Base-by-base conservation (phyloP, 2,888 invertebrate species). In the Eilema griseolum region DNA sequence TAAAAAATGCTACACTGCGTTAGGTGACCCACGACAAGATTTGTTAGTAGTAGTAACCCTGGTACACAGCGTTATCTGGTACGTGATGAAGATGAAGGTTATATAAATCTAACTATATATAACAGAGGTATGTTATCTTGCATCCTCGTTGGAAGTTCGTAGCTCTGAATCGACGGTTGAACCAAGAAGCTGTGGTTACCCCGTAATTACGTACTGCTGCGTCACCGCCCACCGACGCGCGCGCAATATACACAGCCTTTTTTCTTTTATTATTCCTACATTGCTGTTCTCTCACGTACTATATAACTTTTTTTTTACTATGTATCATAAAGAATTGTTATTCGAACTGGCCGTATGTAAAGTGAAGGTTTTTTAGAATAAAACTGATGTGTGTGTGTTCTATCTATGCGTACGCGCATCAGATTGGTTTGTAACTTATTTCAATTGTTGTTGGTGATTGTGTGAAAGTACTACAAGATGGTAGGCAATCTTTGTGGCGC, bases 161-260 rank as follows among this genome's bases (percentile, higher is more conserved):
- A 71, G 66, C 70, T 52, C 61, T 37, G 56, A 59, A 16, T 41
- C 41, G 67, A 24, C 65, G 56, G 86, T 68, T 83, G 82, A 37
- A 64, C 65, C 78, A 82, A 82, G 81, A 74, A 81, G 83, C 83
- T 57, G 68, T 59, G 64, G 79, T 83, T 88, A 89, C 89, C 91
- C 93, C 87, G 82, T 90, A 92, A 93, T 93, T 93, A 93, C 31
- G 66, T 83, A 85, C 90, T 87, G 83, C 90, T 92, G 92, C 91
- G 91, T 89, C 86, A 81, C 89, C 93, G 93, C 93, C 93, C 91
- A 90, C 88, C 78, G 70, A 68, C 83, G 85, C 83, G 80, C 85
- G 85, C 75, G 77, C 75, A 69, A 67, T 64, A 69, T 73, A 60
- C 28, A 63, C 61, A 28, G 20, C 26, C 31, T 28, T 52, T 37